Conservation (phyloP, 1,140 invertebrate genomes). For the Sweltsa coloradensis region DNA sequence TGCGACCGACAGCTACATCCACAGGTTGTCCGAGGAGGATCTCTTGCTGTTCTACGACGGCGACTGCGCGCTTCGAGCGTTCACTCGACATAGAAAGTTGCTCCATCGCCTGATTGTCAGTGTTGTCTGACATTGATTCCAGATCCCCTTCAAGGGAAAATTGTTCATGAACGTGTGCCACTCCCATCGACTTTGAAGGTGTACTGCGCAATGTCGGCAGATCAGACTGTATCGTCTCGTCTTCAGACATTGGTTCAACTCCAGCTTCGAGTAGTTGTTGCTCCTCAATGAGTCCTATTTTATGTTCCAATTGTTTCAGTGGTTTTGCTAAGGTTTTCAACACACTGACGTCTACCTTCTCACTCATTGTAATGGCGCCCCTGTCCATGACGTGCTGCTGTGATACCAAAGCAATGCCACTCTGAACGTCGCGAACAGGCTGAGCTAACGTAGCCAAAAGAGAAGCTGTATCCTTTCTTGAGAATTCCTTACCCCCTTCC, state of each 20-base stretch:
- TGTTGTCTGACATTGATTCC: neutral
- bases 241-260: conserved; percentile 13
- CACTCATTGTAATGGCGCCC: too few relatives aligned
- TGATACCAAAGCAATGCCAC: neutral
- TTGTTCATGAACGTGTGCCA: conserved; percentile 7
- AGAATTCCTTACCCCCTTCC: conserved; percentile 11
- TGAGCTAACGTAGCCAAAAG: neutral
- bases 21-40: too few relatives aligned
- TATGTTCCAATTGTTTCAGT: conserved; percentile 29
- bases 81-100: too few relatives aligned
- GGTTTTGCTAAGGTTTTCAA: conserved; percentile 31
- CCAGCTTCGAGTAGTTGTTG: conserved; percentile 14
- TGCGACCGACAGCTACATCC: too few relatives aligned
- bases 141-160: conserved; percentile 6
- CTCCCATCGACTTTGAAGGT: neutral
- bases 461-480: neutral
- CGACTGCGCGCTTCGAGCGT: too few relatives aligned
- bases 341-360: conserved; percentile 24
- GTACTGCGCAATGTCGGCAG: conserved; percentile 15
- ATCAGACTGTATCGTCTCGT: conserved; percentile 13
- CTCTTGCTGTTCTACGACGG: too few relatives aligned
- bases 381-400: conserved; percentile 15
- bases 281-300: conserved; percentile 28
- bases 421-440: neutral
- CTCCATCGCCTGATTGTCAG: too few relatives aligned